phyloP scores from a whole-genome alignment of 2,113 vertebrate genomes.

The Thryonomys swinderianus region DNA sequence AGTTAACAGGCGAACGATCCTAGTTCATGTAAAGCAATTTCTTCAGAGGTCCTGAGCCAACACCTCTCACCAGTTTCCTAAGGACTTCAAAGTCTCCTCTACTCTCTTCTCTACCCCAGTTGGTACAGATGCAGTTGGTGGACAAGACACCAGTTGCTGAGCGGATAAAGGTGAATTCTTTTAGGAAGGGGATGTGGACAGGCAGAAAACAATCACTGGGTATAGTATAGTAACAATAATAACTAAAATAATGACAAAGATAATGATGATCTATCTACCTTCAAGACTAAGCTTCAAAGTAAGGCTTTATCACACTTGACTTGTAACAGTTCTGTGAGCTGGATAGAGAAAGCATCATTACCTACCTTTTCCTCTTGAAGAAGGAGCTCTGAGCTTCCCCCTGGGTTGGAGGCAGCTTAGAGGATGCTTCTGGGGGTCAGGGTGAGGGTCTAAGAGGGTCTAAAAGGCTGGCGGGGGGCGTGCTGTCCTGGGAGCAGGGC shows the following conservation, averaged over 20 bases:
- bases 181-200: neutral
- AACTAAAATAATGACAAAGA: constrained; percentile 45
- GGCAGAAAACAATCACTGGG: constrained; percentile 42
- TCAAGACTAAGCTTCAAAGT: neutral
- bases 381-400: neutral
- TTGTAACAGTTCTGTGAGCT: neutral
- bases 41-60: neutral
- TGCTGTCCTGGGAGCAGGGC: neutral
- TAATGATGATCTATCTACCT: neutral
- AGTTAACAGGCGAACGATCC: neutral
- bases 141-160: neutral
- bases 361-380: neutral
- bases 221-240: constrained; percentile 22
- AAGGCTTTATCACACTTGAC: neutral
- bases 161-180: constrained; percentile 27
- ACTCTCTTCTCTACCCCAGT: neutral
- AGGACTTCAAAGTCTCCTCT: neutral
- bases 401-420: neutral
- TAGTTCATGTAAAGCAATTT: neutral
- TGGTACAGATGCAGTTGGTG: neutral
- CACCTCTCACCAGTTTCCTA: neutral
- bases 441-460: neutral
- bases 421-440: neutral
- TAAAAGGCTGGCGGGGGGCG: no score
- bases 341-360: neutral